A percentile compares a stretch with the other conserved stretches of the same genome.
Conservation (phyloP, 2,888 invertebrate genomes). For the Osmoderma eremita region DNA sequence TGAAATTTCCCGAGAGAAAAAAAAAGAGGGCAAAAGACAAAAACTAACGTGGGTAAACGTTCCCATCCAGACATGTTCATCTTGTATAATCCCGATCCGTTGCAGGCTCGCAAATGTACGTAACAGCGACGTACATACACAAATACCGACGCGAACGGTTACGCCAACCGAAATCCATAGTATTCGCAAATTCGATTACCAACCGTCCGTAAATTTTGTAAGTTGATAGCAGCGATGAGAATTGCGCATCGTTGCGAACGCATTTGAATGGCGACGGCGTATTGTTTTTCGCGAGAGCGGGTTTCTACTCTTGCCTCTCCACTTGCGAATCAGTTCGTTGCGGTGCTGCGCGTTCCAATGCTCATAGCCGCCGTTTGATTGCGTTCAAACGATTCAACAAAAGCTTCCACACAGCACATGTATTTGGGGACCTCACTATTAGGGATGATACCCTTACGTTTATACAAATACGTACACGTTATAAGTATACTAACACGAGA, state of each 20-base stretch:
- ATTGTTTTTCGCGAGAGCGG: conserved; percentile 26
- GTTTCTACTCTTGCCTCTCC: conserved; percentile 11
- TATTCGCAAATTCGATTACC: conserved; percentile 48
- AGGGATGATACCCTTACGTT: too few relatives aligned
- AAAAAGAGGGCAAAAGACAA: background rate
- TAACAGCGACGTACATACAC: background rate
- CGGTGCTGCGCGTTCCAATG: background rate
- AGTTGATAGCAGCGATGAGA: conserved; percentile 40
- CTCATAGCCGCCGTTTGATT: background rate
- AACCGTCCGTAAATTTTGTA: conserved; percentile 47
- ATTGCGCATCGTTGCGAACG: conserved; percentile 11
- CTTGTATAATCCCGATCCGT: conserved; percentile 32
- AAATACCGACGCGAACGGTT: background rate
- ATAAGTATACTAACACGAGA: background rate
- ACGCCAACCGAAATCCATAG: conserved; percentile 30
- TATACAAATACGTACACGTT: background rate
- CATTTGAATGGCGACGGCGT: conserved; percentile 23
- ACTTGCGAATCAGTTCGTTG: background rate
- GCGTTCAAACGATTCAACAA: background rate
- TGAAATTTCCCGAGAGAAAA: background rate
- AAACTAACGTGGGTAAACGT: conserved; percentile 3
- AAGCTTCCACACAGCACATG: background rate
- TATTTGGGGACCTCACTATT: too few relatives aligned
- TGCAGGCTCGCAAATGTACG: background rate
- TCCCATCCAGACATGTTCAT: conserved; percentile 28